Evolutionary conservation across 2,888 invertebrate species (phyloP), one percentile per base, ranked within the genome.

Genomic region (Troides oblongomaculatus): DNA sequence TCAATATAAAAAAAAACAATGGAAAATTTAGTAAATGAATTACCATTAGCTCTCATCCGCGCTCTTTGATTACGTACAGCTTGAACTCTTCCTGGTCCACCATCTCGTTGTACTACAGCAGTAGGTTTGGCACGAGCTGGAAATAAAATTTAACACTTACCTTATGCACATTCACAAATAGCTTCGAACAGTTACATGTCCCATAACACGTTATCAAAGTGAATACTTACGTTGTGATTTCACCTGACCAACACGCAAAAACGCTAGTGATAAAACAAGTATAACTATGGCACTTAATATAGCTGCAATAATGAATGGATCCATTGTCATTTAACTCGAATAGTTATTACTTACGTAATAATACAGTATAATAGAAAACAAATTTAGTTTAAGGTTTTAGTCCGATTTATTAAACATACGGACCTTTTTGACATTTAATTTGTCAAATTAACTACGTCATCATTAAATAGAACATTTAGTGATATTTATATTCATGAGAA

Each of bases 11-110:
- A 5, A 50, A 1, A 18, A 18, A 5, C 18, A 5, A 18, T 53
- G 53, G 5, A 53, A 17, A 46, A 8, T 23, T 25, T 46, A 62
- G 36, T 21, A 68, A 53, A 58, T 59, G 64, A 72, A 68, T 76
- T 86, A 92, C 93, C 93, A 84, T 93, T 93, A 17, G 93, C 94
- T 81, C 95, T 92, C 89, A 95, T 92, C 71, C 95, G 89, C 53
- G 94, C 94, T 64, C 96, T 94, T 78, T 95, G 95, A 84, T 96
- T 96, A 73, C 97, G 93, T 6, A 95, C 95, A 50, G 95, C 95
- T 78, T 95, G 96, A 0, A 95, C 96, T 78, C 96, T 93, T 64
- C 96, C 93, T 25, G 94, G 94, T 0, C 93, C 93, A 62, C 94
- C 94, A 82, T 94, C 94, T 75, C 89, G 81, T 68, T 85, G 90